phyloP scores from a whole-genome alignment of 2,113 vertebrate species.

The Agapornis roseicollis region DNA sequence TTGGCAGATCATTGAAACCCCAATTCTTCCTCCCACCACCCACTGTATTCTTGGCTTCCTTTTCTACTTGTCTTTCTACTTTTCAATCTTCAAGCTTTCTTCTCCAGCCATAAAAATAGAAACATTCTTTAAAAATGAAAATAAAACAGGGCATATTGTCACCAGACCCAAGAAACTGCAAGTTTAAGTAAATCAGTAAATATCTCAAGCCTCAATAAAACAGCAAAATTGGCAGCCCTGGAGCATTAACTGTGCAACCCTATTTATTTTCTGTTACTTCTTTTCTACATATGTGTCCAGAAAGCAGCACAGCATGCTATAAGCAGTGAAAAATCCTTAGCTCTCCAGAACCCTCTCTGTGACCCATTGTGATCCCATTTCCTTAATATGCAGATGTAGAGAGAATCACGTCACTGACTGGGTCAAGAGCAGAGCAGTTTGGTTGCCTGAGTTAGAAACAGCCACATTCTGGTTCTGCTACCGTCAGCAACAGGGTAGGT shows the following conservation, averaged over 20 bases:
- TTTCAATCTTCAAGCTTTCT: conserved; percentile 10
- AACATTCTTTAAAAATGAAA: neutral
- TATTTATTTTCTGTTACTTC: conserved; percentile 26
- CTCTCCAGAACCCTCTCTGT: neutral
- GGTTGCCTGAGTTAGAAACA: neutral
- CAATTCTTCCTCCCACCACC: neutral
- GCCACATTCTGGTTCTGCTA: neutral
- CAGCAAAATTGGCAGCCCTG: neutral
- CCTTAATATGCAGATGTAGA: neutral
- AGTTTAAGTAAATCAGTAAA: conserved; percentile 14
- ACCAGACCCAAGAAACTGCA: neutral
- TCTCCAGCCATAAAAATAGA: neutral
- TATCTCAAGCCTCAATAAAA: neutral
- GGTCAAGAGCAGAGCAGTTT: neutral
- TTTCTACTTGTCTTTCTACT: conserved; percentile 5
- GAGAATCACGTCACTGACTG: neutral
- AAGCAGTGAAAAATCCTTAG: neutral
- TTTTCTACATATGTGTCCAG: neutral
- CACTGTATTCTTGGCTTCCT: neutral
- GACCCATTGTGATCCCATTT: neutral
- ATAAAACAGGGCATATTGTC: neutral
- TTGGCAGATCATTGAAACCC: neutral
- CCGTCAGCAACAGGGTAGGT: neutral
- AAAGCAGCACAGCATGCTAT: neutral
- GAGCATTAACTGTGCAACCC: neutral